Percentiles rank a stretch among this genome's conserved stretches.
Conservation (phyloP, 2,113 vertebrate species). For the Cygnus atratus region DNA sequence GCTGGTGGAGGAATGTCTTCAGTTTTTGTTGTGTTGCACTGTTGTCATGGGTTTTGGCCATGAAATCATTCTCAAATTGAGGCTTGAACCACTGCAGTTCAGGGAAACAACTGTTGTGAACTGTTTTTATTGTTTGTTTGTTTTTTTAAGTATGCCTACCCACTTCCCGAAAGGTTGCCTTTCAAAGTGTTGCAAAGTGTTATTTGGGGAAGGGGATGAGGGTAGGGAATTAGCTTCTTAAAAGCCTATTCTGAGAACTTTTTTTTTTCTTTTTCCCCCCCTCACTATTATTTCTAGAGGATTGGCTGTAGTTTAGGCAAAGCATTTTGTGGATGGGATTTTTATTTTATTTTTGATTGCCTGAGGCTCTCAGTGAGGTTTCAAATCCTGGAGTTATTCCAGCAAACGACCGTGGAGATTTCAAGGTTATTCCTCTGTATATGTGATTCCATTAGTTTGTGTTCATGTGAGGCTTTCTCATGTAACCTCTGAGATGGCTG, state of each 20-base stretch:
- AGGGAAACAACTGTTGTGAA: not conserved
- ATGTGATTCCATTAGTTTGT: conserved; percentile 46
- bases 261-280: not conserved
- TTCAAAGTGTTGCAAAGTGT: not conserved
- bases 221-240: not conserved
- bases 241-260: not conserved
- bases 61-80: not conserved
- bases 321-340: conserved; percentile 21
- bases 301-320: conserved; percentile 30
- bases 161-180: not conserved
- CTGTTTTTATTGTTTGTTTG: not conserved
- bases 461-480: not conserved
- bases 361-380: conserved; percentile 14
- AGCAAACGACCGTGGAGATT: conserved; percentile 61
- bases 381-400: conserved; percentile 62
- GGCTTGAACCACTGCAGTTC: not conserved
- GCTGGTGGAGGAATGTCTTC: not conserved
- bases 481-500: not conserved
- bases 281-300: conserved; percentile 15
- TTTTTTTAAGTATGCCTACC: not conserved
- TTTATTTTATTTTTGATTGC: not conserved
- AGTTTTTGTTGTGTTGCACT: not conserved
- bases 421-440: conserved; percentile 58
- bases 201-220: not conserved
- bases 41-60: not conserved